Evolutionary conservation across 2,797 vertebrate species (phyloP), one percentile per base, ranked within the genome.

Genomic region (Gephyroberyx darwinii): DNA sequence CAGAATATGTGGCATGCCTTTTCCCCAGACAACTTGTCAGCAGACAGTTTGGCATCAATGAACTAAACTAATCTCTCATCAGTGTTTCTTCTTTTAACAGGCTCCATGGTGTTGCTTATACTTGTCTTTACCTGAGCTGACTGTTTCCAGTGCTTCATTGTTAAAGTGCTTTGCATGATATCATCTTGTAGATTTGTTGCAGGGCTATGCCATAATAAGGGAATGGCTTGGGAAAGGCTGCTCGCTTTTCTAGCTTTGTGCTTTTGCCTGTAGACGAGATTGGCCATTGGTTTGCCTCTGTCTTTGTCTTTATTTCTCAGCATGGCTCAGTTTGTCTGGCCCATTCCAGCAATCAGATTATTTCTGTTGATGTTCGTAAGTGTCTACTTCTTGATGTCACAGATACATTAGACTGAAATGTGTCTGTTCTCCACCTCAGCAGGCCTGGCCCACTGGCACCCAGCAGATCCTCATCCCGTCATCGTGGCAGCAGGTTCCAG

Each of bases 401-500:
- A 41, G 52, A n/a, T 43, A 51, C 26, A 26, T 26, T 26, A 26
- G 26, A 26, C 79, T 86, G 33, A 87, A 71, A 41, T 58, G 37
- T 67, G 16, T 67, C 17, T 48, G 33, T 73, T 43, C 72, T 59
- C 56, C 30, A 79, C 92, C 93, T 90, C 91, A 99, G 98, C 98
- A 99, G 95, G 95, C 98, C 69, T 99, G 98, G 98, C 97, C 97
- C 37, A 94, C 95, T 73, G 97, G 96, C 65, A 95, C 97, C 47
- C 98, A 99, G 71, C 98, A 99, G 92, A 98, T 99, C 81, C 94
- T 99, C 84, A 95, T 99, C 56, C 98, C 98, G 52, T 98, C 98
- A 2, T 94, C 98, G 20, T 99, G 98, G 98, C 98, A 99, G 91
- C 98, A 99, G 91, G 94, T 99, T 80, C 96, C 97, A 0, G 96